Evolutionary conservation across 2,888 invertebrate genomes (phyloP), one percentile per base, ranked within the genome.

Genomic region (Lepetodrilus schrolli): DNA sequence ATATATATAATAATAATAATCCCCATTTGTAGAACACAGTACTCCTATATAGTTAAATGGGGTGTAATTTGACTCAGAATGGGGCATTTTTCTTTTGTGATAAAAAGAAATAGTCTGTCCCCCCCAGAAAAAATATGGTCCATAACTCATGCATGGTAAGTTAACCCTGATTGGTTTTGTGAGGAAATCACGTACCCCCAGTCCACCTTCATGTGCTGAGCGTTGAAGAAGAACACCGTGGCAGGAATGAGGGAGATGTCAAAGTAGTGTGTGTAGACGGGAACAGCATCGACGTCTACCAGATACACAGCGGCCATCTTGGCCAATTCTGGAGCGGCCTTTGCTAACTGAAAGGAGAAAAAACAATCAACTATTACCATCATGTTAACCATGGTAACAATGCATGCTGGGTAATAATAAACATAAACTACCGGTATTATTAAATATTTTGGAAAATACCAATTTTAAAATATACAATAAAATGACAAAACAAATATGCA

Each of bases 131-230:
- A n/a, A n/a, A n/a, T n/a, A n/a, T n/a, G n/a, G n/a, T n/a, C n/a
- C n/a, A n/a, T n/a, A n/a, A n/a, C n/a, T n/a, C n/a, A n/a, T n/a
- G n/a, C n/a, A n/a, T n/a, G n/a, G n/a, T n/a, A n/a, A n/a, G n/a
- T n/a, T n/a, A n/a, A n/a, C n/a, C n/a, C n/a, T n/a, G n/a, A n/a
- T n/a, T n/a, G n/a, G n/a, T n/a, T n/a, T n/a, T n/a, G n/a, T n/a
- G n/a, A n/a, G n/a, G n/a, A n/a, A n/a, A n/a, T n/a, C n/a, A n/a
- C 84, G 75, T 80, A 90, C 90, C 90, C 90, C 88, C 90, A 90
- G 77, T 91, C 90, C 2, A 91, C 89, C 85, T 90, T 90, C 30
- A 91, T 90, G 74, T 90, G 91, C 71, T 90, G 90, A 38, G 86
- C 89, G 85, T 91, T 90, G 82, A 91, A 91, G 82, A 90, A 91